Evolutionary conservation across 2,113 vertebrate genomes (phyloP).

Genomic region (Brachirus orientalis): DNA sequence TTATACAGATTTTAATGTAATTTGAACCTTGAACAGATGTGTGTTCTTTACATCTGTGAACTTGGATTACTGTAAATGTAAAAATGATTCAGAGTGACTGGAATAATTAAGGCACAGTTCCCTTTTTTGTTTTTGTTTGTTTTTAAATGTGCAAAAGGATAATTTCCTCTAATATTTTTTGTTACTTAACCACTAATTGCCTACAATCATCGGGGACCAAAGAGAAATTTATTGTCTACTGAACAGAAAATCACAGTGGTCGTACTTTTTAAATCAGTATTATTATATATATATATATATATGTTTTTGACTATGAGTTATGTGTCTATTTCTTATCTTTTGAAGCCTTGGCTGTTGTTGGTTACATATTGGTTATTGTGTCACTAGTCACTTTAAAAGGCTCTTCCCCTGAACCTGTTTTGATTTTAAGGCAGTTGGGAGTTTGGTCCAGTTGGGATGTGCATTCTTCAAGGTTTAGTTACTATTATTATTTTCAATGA

Average conservation of each 20-base stretch:
- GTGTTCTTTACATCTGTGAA: slow-evolving; percentile 62
- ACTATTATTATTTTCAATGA: neutral
- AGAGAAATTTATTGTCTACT: slow-evolving; percentile 69
- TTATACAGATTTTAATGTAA: slow-evolving; percentile 29
- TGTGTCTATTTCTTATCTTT: slow-evolving; percentile 58
- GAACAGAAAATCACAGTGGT: slow-evolving; percentile 58
- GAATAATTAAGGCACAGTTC: slow-evolving; percentile 44
- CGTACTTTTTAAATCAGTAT: slow-evolving; percentile 68
- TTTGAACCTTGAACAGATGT: slow-evolving; percentile 23
- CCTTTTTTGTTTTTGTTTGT: slow-evolving; percentile 12
- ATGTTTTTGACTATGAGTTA: slow-evolving; percentile 48
- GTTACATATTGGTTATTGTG: slow-evolving; percentile 68
- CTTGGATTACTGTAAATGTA: slow-evolving; percentile 51
- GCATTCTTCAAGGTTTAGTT: slow-evolving; percentile 2
- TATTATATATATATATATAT: slow-evolving; percentile 24
- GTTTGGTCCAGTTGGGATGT: slow-evolving; percentile 25
- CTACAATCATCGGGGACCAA: slow-evolving; percentile 74
- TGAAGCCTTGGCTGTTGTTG: slow-evolving; percentile 57
- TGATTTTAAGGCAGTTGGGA: slow-evolving; percentile 14
- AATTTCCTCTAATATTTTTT: slow-evolving; percentile 29
- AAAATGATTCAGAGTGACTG: slow-evolving; percentile 65
- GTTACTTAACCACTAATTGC: slow-evolving; percentile 55
- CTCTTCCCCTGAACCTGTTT: slow-evolving; percentile 39
- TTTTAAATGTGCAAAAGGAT: slow-evolving; percentile 33
- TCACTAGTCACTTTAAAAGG: slow-evolving; percentile 82